Evolutionary conservation across 1,140 invertebrate genomes (phyloP).

Genomic region (Cryptotermes secundus): DNA sequence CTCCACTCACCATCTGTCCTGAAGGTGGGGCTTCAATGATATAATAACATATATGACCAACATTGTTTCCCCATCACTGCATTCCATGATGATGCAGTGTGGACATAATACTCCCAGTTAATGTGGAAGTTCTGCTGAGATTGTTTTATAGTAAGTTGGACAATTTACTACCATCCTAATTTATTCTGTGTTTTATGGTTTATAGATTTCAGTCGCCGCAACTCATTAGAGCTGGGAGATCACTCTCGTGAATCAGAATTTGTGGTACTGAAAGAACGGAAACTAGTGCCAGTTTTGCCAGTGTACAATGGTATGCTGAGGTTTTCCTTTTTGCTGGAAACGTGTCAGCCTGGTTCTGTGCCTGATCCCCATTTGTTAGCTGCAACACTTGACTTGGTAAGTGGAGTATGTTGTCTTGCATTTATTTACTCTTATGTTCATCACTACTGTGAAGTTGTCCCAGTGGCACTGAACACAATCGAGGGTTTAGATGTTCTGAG

Average conservation of each 20-base stretch:
- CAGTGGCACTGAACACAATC: no score
- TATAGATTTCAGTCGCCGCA: conserved; percentile 76
- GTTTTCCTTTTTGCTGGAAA: conserved; percentile 89
- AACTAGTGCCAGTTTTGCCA: conserved; percentile 70
- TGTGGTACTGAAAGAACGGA: conserved; percentile 80
- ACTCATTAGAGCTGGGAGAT: conserved; percentile 78
- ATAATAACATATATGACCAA: no score
- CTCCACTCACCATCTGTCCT: no score
- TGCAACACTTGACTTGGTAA: conserved; percentile 92
- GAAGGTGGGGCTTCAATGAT: no score
- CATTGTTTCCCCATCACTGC: no score
- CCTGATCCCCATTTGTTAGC: conserved; percentile 95
- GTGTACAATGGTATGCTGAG: conserved; percentile 79
- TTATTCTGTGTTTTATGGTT: neutral
- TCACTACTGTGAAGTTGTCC: neutral
- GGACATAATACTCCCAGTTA: no score
- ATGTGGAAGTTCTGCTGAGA: no score
- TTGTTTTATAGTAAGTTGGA: no score
- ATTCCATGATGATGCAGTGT: no score
- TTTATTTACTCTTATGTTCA: neutral
- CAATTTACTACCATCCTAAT: no score
- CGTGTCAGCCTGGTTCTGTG: conserved; percentile 89
- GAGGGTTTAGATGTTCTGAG: no score
- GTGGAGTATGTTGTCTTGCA: conserved; percentile 33
- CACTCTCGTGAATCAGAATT: conserved; percentile 79